Base-by-base conservation (phyloP, 2,888 invertebrate genomes). In the Pharmacophagus antenor region DNA sequence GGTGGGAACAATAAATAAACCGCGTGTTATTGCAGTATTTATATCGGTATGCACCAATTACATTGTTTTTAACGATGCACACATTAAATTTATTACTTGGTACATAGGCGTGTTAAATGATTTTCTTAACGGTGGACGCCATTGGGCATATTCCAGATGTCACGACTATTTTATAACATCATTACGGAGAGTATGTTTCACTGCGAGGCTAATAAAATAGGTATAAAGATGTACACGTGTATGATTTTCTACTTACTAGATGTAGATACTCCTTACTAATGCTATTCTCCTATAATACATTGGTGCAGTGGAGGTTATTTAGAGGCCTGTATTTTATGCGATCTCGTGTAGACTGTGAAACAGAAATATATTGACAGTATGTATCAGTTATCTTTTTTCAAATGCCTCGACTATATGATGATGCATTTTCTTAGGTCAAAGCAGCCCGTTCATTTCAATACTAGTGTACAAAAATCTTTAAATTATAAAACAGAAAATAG, bases 61-160 rank as follows among this genome's bases (percentile, higher is more conserved):
- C 79, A 77, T 70, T 76, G 79, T 82, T 76, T 77, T 77, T 78
- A 76, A 81, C 73, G 79, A 75, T 67, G 69, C 70, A 66, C 69
- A 65, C 61, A 67, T 65, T 62, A 62, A 66, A 70, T 77, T 79
- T 79, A 78, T 71, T 71, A 66, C 67, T 62, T 41, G 63, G 64
- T 64, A 52, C 65, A 61, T 25, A 56, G 50, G 48, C 58, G 41
- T 56, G 37, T 31, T 56, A 55, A 67, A 64, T 58, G 61, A 63
- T 67, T 69, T 68, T 67, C 67, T 61, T 62, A 61, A 63, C 52
- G 61, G 54, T 61, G 25, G 50, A 59, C 62, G 60, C 55, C 21
- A 55, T 60, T 60, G 55, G 44, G 49, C 37, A 55, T 50, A 60
- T 55, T 54, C 59, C 60, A 60, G 44, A 59, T 54, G 50, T 50